Percentiles rank a stretch among this genome's conserved stretches.
Conservation (phyloP, 2,113 vertebrate species). For the Elgaria multicarinata region DNA sequence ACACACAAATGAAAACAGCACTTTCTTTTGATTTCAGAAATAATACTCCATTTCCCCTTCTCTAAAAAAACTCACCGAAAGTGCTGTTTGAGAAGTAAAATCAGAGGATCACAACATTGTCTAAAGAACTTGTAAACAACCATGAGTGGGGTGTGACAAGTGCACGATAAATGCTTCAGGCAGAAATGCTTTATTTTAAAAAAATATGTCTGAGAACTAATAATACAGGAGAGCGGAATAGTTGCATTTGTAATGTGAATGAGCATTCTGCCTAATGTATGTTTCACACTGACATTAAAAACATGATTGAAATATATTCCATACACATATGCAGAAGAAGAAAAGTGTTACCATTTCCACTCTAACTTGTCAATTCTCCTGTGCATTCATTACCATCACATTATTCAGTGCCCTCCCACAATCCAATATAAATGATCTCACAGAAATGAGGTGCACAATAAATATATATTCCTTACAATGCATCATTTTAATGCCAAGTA, state of each 20-base stretch:
- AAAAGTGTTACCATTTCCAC: constrained; percentile 14
- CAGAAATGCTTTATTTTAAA: neutral
- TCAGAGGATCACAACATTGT: too few relatives aligned
- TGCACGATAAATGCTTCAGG: too few relatives aligned
- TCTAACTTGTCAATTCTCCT: neutral
- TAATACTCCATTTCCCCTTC: too few relatives aligned
- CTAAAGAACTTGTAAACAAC: too few relatives aligned
- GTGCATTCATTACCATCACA: constrained; percentile 7
- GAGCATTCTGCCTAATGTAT: neutral
- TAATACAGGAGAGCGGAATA: neutral
- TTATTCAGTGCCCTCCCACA: neutral
- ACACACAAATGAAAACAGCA: too few relatives aligned
- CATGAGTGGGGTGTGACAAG: too few relatives aligned
- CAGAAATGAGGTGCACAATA: constrained; percentile 12
- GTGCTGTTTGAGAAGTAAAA: too few relatives aligned
- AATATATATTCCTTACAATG: neutral
- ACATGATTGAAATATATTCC: neutral
- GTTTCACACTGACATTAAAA: neutral
- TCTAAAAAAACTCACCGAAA: too few relatives aligned
- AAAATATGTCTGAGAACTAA: neutral
- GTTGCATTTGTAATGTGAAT: neutral
- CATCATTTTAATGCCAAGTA: neutral
- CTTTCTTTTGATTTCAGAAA: too few relatives aligned
- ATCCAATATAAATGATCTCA: neutral
- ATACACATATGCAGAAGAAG: constrained; percentile 4